These are phyloP conservation scores for Mesaphorura yosii DNA, from an alignment of 1,140 invertebrate species.

Conservation along the genomic window DNA sequence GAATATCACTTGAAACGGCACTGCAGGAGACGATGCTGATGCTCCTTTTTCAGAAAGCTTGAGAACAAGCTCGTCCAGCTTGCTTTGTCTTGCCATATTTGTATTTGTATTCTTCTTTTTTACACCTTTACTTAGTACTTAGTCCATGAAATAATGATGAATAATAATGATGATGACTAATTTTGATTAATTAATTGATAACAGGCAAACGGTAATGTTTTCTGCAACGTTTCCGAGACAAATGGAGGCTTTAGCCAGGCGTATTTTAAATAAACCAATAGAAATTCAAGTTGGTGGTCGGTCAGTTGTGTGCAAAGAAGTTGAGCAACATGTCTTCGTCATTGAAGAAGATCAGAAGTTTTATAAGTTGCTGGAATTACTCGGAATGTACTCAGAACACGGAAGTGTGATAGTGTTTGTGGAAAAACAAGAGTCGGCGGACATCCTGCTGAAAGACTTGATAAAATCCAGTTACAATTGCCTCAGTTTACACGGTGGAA, in stretches of 20 bases:
- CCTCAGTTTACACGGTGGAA: constrained; percentile 94
- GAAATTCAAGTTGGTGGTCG: constrained; percentile 91
- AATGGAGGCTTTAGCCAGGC: constrained; percentile 94
- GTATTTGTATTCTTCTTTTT: too few species aligned
- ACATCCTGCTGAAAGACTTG: constrained; percentile 84
- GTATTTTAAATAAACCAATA: constrained; percentile 87
- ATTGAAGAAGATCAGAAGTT: constrained; percentile 96
- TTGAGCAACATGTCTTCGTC: constrained; percentile 88
- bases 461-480: constrained; percentile 94
- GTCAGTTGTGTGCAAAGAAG: constrained; percentile 95
- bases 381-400: constrained; percentile 85
- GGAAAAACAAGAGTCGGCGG: constrained; percentile 96
- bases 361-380: constrained; percentile 87
- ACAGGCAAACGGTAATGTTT: constrained; percentile 97
- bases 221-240: constrained; percentile 97
- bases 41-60: too few species aligned
- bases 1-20: too few species aligned
- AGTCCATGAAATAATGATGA: too few species aligned
- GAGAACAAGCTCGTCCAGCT: too few species aligned
- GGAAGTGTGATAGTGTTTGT: constrained; percentile 96
- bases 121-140: too few species aligned
- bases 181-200: too few species aligned
- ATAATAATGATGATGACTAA: too few species aligned
- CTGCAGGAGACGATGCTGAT: too few species aligned
- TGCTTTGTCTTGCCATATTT: too few species aligned